Evolutionary conservation across 1,140 invertebrate species (phyloP).

Genomic region (Leptonema lineaticorne): DNA sequence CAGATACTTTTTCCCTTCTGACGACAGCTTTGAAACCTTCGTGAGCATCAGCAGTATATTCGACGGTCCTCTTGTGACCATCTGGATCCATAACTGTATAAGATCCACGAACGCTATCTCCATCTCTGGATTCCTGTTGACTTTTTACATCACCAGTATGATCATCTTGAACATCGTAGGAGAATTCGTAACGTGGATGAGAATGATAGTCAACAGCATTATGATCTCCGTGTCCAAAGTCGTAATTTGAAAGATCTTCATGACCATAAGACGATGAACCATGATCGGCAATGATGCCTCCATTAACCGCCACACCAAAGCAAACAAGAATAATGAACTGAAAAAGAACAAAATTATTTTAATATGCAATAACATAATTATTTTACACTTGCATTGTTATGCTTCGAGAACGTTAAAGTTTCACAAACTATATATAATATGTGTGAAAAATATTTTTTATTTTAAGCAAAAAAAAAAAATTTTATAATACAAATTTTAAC

Average conservation of each 20-base stretch:
- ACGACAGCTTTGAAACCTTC: conserved; percentile 56
- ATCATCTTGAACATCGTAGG: conserved; percentile 44
- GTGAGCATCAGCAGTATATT: conserved; percentile 53
- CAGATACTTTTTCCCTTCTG: conserved; percentile 46
- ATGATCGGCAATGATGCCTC: conserved; percentile 10
- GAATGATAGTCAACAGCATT: conserved; percentile 36
- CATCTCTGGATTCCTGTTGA: conserved; percentile 46
- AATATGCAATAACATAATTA: no score
- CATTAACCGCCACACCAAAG: conserved; percentile 8
- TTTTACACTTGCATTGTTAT: no score
- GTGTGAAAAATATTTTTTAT: no score
- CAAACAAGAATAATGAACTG: conserved; percentile 32
- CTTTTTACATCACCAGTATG: conserved; percentile 46
- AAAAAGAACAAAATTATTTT: not conserved
- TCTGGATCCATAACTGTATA: conserved; percentile 55
- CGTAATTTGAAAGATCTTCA: conserved; percentile 15
- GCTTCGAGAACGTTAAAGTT: no score
- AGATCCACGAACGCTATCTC: conserved; percentile 45
- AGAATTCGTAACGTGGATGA: conserved; percentile 43
- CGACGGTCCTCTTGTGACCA: conserved; percentile 54
- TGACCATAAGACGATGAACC: conserved; percentile 9
- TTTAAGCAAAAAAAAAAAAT: no score
- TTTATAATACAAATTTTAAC: no score
- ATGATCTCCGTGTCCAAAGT: conserved; percentile 38
- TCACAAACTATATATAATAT: not conserved